Conservation (phyloP, 2,113 vertebrate species). For the Rissa tridactyla region DNA sequence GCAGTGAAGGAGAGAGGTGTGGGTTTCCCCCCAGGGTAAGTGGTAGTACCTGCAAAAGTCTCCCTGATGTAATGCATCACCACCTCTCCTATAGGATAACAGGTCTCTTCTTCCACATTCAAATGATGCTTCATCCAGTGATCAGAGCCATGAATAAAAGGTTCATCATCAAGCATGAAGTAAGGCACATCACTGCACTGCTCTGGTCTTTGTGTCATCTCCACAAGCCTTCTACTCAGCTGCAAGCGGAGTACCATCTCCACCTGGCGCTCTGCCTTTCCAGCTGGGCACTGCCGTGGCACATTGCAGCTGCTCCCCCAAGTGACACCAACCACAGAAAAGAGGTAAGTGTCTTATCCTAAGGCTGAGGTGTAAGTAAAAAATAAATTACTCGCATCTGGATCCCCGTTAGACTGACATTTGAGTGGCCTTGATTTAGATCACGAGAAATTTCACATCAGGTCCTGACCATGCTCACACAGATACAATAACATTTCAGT, state of each 20-base stretch:
- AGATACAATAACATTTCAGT: not conserved
- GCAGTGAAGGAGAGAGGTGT: not conserved
- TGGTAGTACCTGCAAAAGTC: not conserved
- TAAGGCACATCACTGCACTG: not conserved
- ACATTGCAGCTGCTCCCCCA: not conserved
- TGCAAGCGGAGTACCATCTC: not conserved
- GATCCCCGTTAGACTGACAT: not conserved
- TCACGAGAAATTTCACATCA: not conserved
- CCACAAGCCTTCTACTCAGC: not conserved
- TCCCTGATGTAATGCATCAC: not conserved
- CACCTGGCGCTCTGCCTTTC: not conserved
- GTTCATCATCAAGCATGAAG: not conserved
- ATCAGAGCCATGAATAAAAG: not conserved
- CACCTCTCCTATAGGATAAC: not conserved
- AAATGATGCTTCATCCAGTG: not conserved
- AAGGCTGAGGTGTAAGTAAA: not conserved
- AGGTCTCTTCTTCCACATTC: not conserved
- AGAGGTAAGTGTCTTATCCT: not conserved
- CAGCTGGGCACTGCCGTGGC: accelerated
- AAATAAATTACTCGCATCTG: not conserved
- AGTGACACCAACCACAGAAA: not conserved
- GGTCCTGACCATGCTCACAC: not conserved
- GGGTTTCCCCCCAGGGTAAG: not conserved
- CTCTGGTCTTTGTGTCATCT: not conserved
- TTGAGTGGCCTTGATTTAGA: not conserved